Base-by-base conservation (phyloP, 2,888 invertebrate species). In the Proisotoma minuta region DNA sequence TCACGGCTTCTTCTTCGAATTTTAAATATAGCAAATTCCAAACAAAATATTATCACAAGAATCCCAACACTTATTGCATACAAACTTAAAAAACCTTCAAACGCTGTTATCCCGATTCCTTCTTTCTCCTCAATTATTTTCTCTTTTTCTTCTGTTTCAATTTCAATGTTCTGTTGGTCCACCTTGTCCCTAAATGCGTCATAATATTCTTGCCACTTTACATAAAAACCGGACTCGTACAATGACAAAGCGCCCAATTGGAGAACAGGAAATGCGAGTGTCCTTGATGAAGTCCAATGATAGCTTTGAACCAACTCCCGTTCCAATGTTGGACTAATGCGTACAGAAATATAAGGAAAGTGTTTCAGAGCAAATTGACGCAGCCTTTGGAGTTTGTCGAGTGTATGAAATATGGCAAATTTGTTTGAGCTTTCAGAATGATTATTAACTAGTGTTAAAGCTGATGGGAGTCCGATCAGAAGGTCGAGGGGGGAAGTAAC, bases 141-240 rank as follows among this genome's bases (percentile, higher is more conserved):
- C 18, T 4, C 5, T 12, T n/a, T n/a, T 5, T 43, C 43, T 5
- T 12, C 20, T 34, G 34, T 34, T 34, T 43, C 20, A 5, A 12
- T 43, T n/a, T 4, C 5, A n/a, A 43, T 18, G 15, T 18, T 5
- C 10, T 12, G 43, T 43, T 20, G 43, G 20, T 43, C 43, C 18
- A 5, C 20, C 18, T 20, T 43, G 43, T 43, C 43, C 43, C 20
- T 20, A 43, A 12, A 43, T 43, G 18, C 20, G 43, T n/a, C 18
- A 39, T 34, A 39, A 20, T 39, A 54, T 10, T 54, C 53, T 3
- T 54, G 53, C 53, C 53, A 54, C 20, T 34, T 54, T 18, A 34
- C 53, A 34, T 34, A 54, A 39, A 54, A 39, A 15, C 53, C 53
- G 4, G 29, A 22, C 8, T 54, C 53, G 23, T 28, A 54, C 20